These are phyloP conservation scores for Crossocerus cetratus DNA, from an alignment of 2,888 invertebrate genomes.

Conservation along the genomic window DNA sequence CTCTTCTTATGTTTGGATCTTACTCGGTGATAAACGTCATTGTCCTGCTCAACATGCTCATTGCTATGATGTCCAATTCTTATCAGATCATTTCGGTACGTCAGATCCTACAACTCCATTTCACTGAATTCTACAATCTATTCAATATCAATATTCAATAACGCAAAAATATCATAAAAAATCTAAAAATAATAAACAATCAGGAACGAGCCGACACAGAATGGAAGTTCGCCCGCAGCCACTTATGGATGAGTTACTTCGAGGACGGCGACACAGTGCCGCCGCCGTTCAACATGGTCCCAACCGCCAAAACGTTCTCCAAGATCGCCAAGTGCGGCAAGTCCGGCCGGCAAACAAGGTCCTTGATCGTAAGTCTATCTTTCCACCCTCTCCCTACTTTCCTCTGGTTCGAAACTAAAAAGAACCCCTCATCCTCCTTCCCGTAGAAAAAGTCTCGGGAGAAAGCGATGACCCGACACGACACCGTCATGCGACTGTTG, in stretches of 20 bases:
- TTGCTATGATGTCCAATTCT: constrained; percentile 99
- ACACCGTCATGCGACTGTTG: constrained; percentile 91
- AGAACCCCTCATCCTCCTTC: too few relatives aligned
- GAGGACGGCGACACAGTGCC: constrained; percentile 95
- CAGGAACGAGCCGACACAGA: constrained; percentile 96
- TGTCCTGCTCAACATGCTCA: constrained; percentile 97
- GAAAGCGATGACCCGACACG: constrained; percentile 85
- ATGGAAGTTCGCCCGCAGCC: constrained; percentile 98
- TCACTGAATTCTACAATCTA: background rate
- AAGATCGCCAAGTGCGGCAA: constrained; percentile 78
- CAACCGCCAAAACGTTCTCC: constrained; percentile 86
- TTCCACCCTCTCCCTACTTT: background rate
- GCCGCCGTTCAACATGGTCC: constrained; percentile 95
- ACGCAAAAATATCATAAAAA: background rate
- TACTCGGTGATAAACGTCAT: constrained; percentile 98
- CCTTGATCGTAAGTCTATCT: constrained; percentile 81
- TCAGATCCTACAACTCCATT: too few relatives aligned
- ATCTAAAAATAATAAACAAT: constrained; percentile 12
- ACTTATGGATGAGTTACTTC: constrained; percentile 98
- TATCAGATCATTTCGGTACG: constrained; percentile 97
- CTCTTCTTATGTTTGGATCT: constrained; percentile 97
- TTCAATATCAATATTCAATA: too few relatives aligned
- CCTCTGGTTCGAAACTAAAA: background rate
- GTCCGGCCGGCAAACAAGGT: constrained; percentile 78
- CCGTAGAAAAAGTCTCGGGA: constrained; percentile 85